A percentile compares a stretch with the other conserved stretches of the same genome.
Evolutionary conservation across 2,113 vertebrate genomes (phyloP).

Genomic region (Hystrix cristata): DNA sequence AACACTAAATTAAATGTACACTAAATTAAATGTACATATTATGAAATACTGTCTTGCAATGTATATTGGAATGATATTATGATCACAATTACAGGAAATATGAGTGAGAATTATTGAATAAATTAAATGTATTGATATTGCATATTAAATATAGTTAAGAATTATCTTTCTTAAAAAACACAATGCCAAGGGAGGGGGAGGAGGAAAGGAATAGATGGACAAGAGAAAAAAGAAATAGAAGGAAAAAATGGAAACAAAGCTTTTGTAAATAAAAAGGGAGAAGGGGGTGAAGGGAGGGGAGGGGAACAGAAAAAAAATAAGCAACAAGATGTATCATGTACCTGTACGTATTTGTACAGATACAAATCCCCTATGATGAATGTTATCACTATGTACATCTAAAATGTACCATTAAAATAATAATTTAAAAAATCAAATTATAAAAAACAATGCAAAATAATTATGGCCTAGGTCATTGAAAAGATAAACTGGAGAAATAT

Average conservation of each 20-base stretch:
- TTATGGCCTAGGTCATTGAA: not conserved
- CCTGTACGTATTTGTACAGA: too few species aligned
- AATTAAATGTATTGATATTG: not conserved
- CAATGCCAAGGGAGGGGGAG: not conserved
- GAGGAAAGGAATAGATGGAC: too few species aligned
- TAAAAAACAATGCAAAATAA: not conserved
- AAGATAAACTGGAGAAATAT: not conserved
- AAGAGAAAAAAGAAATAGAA: too few species aligned
- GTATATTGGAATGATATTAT: not conserved
- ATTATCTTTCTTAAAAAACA: not conserved
- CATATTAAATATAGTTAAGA: conserved; percentile 8
- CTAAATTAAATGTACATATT: not conserved
- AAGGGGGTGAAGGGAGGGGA: too few species aligned
- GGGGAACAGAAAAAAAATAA: too few species aligned
- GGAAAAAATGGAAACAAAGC: too few species aligned
- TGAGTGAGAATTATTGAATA: not conserved
- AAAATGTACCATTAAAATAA: too few species aligned
- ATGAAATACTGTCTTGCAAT: not conserved
- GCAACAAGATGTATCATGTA: too few species aligned
- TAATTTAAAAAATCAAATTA: too few species aligned
- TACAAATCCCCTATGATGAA: too few species aligned
- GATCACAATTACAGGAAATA: not conserved
- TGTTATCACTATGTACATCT: too few species aligned
- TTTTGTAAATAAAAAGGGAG: too few species aligned
- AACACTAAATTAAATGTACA: not conserved